Percentiles rank a stretch among this genome's conserved stretches.
Evolutionary conservation across 2,888 invertebrate species (phyloP).

Genomic region (Notodonta dromedarius): DNA sequence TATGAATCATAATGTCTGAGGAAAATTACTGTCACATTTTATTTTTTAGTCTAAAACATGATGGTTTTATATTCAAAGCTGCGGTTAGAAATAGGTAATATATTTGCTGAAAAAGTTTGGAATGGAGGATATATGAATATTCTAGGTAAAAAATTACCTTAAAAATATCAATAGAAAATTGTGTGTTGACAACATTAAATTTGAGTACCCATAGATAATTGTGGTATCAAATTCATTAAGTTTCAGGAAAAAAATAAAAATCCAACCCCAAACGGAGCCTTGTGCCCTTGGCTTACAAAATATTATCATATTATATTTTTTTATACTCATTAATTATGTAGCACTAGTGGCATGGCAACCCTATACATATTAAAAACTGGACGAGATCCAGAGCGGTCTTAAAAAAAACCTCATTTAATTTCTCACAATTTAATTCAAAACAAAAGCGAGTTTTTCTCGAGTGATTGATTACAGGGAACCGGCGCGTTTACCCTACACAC

Average conservation of each 20-base stretch:
- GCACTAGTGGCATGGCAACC: neutral
- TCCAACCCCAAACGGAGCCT: too few relatives aligned
- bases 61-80: neutral
- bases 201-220: too few relatives aligned
- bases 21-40: neutral
- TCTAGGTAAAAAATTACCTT: too few relatives aligned
- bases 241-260: too few relatives aligned
- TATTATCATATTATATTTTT: neutral
- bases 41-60: neutral
- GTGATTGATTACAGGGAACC: slow-evolving; percentile 44
- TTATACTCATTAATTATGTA: neutral
- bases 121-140: too few relatives aligned
- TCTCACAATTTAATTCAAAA: slow-evolving; percentile 40
- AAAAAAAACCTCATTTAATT: slow-evolving; percentile 29
- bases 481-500: slow-evolving; percentile 40
- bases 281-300: too few relatives aligned
- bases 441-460: slow-evolving; percentile 37
- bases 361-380: neutral
- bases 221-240: too few relatives aligned
- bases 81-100: too few relatives aligned
- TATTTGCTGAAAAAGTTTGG: too few relatives aligned
- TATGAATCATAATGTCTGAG: slow-evolving; percentile 7
- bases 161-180: too few relatives aligned
- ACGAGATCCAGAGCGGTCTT: neutral
- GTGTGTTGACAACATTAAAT: too few relatives aligned